Conservation (phyloP, 2,888 invertebrate genomes). For the Lingula anatina region DNA sequence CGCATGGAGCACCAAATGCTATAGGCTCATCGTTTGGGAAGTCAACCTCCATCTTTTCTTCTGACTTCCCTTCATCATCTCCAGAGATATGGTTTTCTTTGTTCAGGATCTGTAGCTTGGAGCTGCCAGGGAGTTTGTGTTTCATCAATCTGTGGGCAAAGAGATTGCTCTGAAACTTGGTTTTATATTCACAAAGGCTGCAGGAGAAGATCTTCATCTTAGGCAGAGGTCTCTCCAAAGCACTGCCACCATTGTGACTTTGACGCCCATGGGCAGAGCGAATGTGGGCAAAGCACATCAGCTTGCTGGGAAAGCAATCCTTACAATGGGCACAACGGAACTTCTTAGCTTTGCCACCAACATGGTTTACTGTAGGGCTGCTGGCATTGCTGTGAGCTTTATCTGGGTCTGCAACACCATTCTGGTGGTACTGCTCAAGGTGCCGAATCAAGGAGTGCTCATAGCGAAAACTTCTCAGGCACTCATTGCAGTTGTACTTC, state of each 20-base stretch:
- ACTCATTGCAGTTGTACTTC: constrained; percentile 38
- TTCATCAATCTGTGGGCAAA: too few species aligned
- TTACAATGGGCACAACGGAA: constrained; percentile 44
- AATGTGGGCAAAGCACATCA: constrained; percentile 37
- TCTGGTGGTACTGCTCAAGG: constrained; percentile 21
- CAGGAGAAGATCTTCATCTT: neutral
- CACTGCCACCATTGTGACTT: neutral
- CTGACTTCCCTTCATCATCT: neutral
- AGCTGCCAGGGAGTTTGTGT: neutral
- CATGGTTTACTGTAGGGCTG: constrained; percentile 47
- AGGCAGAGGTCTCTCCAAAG: neutral
- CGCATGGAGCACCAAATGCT: constrained; percentile 48
- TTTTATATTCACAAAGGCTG: too few species aligned
- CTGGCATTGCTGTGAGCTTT: constrained; percentile 4
- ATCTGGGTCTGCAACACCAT: constrained; percentile 7
- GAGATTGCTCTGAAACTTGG: too few species aligned
- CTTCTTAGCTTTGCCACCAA: constrained; percentile 14
- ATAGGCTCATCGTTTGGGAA: constrained; percentile 22
- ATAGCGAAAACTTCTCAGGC: constrained; percentile 46
- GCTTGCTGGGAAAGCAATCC: constrained; percentile 32
- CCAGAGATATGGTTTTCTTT: neutral
- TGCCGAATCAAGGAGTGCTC: constrained; percentile 42
- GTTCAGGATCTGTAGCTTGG: neutral
- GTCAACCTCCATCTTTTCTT: neutral
- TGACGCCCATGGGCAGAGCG: constrained; percentile 22